Evolutionary conservation across 1,140 invertebrate species (phyloP).

Genomic region (Araneus ventricosus): DNA sequence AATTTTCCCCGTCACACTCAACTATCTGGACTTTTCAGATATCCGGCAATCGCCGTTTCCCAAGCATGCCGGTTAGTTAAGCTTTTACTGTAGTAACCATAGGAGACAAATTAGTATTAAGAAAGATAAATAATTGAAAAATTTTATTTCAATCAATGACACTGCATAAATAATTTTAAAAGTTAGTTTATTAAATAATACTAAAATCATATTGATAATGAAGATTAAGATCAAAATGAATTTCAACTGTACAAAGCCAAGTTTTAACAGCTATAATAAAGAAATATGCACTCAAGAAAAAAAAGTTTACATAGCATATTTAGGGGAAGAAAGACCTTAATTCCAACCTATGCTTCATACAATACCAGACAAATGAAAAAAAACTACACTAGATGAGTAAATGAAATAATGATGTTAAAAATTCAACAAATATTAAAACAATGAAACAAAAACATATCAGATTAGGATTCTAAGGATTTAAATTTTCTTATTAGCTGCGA

Average conservation of each 20-base stretch:
- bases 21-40: too few species aligned
- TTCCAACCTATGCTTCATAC: conserved; percentile 45
- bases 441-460: neutral
- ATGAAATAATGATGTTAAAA: conserved; percentile 19
- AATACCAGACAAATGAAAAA: conserved; percentile 31
- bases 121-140: too few species aligned
- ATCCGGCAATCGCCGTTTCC: too few species aligned
- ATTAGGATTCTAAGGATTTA: neutral
- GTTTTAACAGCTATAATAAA: conserved; percentile 32
- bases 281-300: conserved; percentile 29
- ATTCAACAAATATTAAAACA: conserved; percentile 21
- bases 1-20: too few species aligned
- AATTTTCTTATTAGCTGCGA: neutral
- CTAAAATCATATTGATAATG: conserved; percentile 50
- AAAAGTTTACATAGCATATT: conserved; percentile 22
- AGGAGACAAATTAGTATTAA: too few species aligned
- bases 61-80: too few species aligned
- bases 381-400: neutral
- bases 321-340: neutral
- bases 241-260: conserved; percentile 55
- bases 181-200: conserved; percentile 62
- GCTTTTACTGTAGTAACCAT: too few species aligned
- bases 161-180: conserved; percentile 11
- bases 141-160: too few species aligned
- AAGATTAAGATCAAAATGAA: conserved; percentile 38